Base-by-base conservation (phyloP, 1,140 invertebrate genomes). In the Diploscapter pachys region DNA sequence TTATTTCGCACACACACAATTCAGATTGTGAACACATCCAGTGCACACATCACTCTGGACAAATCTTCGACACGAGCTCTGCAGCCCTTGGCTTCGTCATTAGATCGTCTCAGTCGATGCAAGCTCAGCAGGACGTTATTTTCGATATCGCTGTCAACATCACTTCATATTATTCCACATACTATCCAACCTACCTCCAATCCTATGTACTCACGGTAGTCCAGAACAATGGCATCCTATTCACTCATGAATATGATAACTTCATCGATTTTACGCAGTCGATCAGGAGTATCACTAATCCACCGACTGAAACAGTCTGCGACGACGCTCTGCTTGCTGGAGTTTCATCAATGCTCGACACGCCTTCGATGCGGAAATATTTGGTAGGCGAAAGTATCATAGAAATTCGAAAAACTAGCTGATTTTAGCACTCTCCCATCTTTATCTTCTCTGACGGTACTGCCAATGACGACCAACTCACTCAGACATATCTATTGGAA, bases 371-470 rank as follows among this genome's bases (percentile, higher is more conserved):
- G n/a, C 61, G 55, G 8, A 48, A 75, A 49, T 75, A 75, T 62
- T 67, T 67, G 13, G 54, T 70, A 5, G 61, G 55, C 9, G 5
- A 11, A n/a, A 9, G 52, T 66, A 11, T 49, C 5, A 11, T 2
- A 48, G 5, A 6, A 48, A 54, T 9, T 68, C 57, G 52, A 13
- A 65, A 64, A 8, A 11, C 5, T 66, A 64, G 49, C 55, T 48
- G 0, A 2, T 67, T 69, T 48, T 50, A 69, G 67, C 57, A 74
- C 57, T 77, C 76, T 11, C 76, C 76, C 5, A 62, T 77, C 31
- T 77, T 76, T 54, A 72, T 77, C 5, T 77, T 77, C 57, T 76
- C 76, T 9, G 71, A 77, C 57, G 76, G 71, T 50, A 64, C 59
- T 3, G 31, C 66, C 2, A 73, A 77, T 67, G 76, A 77, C 59